phyloP scores from a whole-genome alignment of 2,888 invertebrate genomes.

The Lamellibrachia columna region DNA sequence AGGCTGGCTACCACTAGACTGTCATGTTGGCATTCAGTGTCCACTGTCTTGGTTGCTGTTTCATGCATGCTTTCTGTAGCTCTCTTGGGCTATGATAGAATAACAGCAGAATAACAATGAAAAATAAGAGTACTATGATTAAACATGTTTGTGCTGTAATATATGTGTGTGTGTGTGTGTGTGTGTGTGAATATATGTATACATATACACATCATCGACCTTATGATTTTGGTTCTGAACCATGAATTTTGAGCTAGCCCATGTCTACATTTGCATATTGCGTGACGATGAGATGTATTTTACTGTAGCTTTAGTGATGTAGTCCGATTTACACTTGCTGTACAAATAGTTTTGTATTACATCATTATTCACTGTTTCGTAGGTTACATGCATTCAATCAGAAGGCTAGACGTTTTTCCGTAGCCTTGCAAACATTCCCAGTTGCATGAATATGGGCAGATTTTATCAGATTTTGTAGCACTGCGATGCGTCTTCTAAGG shows the following conservation, averaged over 20 bases:
- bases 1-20: too few species aligned
- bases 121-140: neutral
- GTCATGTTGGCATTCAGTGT: too few species aligned
- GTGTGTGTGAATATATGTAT: neutral
- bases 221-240: neutral
- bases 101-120: neutral
- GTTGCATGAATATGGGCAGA: neutral
- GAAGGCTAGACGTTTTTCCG: neutral
- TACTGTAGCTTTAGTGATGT: neutral
- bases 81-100: neutral
- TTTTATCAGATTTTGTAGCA: neutral
- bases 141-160: neutral
- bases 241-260: neutral
- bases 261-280: neutral
- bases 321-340: neutral
- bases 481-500: neutral
- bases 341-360: neutral
- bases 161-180: neutral
- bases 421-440: neutral
- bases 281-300: conserved; percentile 9
- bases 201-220: neutral
- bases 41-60: neutral
- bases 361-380: conserved; percentile 7
- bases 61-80: neutral
- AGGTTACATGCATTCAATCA: neutral